phyloP scores from a whole-genome alignment of 2,888 invertebrate genomes.

The Synanthedon andrenaeformis region DNA sequence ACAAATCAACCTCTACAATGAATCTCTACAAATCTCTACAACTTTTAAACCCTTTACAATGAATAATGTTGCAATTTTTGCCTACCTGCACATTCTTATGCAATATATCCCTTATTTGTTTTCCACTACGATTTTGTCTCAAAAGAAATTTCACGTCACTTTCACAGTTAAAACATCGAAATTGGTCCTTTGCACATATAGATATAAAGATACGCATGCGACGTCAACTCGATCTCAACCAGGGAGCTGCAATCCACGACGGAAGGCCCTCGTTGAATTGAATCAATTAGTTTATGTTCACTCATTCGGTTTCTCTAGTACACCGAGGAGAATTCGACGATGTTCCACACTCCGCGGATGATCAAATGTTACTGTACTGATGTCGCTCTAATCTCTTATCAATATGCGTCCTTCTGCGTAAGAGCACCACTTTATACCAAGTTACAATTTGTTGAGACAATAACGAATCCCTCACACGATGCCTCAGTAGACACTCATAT shows the following conservation, averaged over 20 bases:
- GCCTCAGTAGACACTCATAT: slow-evolving; percentile 34
- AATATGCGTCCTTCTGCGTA: slow-evolving; percentile 32
- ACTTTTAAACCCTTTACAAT: too few relatives aligned
- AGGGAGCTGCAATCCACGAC: slow-evolving; percentile 36
- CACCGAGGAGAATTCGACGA: slow-evolving; percentile 10
- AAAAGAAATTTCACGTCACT: slow-evolving; percentile 3
- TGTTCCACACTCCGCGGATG: slow-evolving; percentile 30
- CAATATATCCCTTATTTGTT: too few relatives aligned
- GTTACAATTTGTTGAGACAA: slow-evolving; percentile 33
- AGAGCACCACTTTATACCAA: slow-evolving; percentile 30
- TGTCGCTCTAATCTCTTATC: slow-evolving; percentile 60
- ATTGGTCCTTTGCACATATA: slow-evolving; percentile 2
- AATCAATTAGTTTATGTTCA: slow-evolving; percentile 42
- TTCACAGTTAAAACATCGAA: slow-evolving; percentile 13
- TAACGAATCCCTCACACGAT: slow-evolving; percentile 35
- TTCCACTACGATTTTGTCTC: not conserved
- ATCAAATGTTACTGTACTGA: slow-evolving; percentile 59
- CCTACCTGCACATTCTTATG: too few relatives aligned
- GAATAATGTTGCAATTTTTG: too few relatives aligned
- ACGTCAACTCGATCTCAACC: not conserved
- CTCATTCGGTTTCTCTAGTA: slow-evolving; percentile 15
- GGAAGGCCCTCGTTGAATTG: slow-evolving; percentile 55
- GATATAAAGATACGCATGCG: not conserved
- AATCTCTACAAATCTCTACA: too few relatives aligned
- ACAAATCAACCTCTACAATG: too few relatives aligned